Evolutionary conservation across 2,113 vertebrate genomes (phyloP).

Genomic region (Halichoerus grypus): DNA sequence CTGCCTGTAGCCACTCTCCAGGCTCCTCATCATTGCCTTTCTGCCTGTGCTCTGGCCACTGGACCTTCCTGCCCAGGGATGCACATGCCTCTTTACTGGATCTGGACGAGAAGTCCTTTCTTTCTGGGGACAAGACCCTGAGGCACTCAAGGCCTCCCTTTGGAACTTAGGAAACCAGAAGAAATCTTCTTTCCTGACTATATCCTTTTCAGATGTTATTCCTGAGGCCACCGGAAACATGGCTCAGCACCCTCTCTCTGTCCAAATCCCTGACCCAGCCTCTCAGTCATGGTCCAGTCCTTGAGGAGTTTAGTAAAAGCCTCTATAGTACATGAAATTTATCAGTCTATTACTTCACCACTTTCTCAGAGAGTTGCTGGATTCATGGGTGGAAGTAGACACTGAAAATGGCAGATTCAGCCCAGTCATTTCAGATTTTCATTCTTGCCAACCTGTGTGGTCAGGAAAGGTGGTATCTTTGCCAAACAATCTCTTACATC

Average conservation of each 20-base stretch:
- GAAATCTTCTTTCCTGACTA: background rate
- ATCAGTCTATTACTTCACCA: background rate
- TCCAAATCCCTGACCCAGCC: background rate
- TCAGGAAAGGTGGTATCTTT: background rate
- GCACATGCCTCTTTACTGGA: background rate
- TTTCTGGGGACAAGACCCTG: background rate
- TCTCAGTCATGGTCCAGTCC: background rate
- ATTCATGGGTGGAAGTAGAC: background rate
- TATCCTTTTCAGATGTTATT: conserved; percentile 14
- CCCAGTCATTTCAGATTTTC: background rate
- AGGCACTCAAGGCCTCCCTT: background rate
- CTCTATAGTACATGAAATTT: background rate
- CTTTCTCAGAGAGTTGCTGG: background rate
- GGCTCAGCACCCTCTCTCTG: background rate
- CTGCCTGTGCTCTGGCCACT: background rate
- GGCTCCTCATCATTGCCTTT: background rate
- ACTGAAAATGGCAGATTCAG: background rate
- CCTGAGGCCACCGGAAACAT: background rate
- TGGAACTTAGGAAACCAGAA: background rate
- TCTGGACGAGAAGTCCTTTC: background rate
- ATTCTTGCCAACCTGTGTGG: conserved; percentile 9
- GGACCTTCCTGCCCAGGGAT: background rate
- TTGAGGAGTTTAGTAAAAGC: conserved; percentile 8
- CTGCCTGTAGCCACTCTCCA: background rate
- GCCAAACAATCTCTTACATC: background rate